Percentiles rank a stretch among this genome's conserved stretches.
Conservation (phyloP, 2,888 invertebrate species). For the Serripes groenlandicus region DNA sequence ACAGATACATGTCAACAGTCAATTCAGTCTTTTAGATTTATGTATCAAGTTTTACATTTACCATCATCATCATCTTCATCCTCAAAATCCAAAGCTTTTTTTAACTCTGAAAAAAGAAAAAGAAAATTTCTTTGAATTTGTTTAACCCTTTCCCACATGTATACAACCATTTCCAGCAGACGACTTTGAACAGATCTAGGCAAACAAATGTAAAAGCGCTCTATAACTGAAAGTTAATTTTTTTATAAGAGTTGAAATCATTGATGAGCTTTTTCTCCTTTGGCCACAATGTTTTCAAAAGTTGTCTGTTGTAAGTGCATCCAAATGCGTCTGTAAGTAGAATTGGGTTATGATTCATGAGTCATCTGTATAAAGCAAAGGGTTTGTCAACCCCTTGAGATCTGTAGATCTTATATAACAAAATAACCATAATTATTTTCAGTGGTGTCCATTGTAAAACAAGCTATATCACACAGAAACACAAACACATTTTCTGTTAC, state of each 20-base stretch:
- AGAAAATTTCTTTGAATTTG: too few relatives aligned
- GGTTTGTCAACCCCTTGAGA: too few relatives aligned
- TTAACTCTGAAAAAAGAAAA: slow-evolving; percentile 1
- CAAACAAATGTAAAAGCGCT: not conserved
- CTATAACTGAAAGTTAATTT: not conserved
- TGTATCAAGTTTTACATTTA: not conserved
- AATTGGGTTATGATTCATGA: too few relatives aligned
- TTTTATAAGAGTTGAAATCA: not conserved
- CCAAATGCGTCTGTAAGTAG: too few relatives aligned
- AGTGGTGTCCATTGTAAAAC: too few relatives aligned
- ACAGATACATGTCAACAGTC: too few relatives aligned
- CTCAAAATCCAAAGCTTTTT: not conserved
- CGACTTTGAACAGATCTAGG: not conserved
- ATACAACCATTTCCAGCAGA: not conserved
- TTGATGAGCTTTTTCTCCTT: not conserved
- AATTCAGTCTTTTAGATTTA: too few relatives aligned
- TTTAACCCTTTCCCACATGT: not conserved
- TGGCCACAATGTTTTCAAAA: not conserved
- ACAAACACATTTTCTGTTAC: too few relatives aligned
- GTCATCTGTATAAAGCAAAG: too few relatives aligned
- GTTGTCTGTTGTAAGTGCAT: not conserved
- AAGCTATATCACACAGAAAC: too few relatives aligned
- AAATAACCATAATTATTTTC: too few relatives aligned
- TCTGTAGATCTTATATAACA: too few relatives aligned
- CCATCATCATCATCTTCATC: slow-evolving; percentile 4